Evolutionary conservation across 2,888 invertebrate genomes (phyloP).

Genomic region (Agrilus biguttatus): DNA sequence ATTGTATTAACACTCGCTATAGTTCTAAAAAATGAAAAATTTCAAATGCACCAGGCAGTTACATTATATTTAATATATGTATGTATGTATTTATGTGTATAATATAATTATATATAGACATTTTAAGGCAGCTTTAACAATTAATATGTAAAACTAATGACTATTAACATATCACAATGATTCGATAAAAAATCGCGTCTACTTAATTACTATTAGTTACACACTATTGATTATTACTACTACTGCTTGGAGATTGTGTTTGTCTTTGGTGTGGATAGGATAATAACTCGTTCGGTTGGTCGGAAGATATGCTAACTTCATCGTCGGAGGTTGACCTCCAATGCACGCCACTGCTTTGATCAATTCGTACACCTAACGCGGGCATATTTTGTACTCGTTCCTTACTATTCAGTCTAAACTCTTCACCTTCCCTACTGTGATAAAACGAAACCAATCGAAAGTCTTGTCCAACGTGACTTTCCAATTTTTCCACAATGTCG

Average conservation of each 20-base stretch:
- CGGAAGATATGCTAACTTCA: conserved; percentile 18
- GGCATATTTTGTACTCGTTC: conserved; percentile 21
- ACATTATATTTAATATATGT: too few relatives aligned
- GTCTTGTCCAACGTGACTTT: conserved; percentile 37
- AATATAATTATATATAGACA: too few relatives aligned
- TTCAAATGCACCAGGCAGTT: too few relatives aligned
- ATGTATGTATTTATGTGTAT: too few relatives aligned
- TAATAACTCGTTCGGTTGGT: conserved; percentile 13
- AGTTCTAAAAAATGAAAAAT: too few relatives aligned
- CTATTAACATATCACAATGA: conserved; percentile 19
- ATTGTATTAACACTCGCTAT: too few relatives aligned
- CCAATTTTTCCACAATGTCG: conserved; percentile 41
- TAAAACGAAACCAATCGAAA: conserved; percentile 49
- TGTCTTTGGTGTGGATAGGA: conserved; percentile 16
- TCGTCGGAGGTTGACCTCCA: conserved; percentile 20
- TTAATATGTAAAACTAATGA: conserved; percentile 12
- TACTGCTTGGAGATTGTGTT: conserved; percentile 7
- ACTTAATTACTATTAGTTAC: conserved; percentile 2
- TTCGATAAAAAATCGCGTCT: conserved; percentile 9
- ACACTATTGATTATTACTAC: conserved; percentile 3
- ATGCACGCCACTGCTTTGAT: conserved; percentile 10
- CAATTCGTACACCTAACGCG: conserved; percentile 12
- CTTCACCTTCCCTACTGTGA: conserved; percentile 46
- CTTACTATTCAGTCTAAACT: conserved; percentile 22
- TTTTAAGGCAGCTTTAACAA: too few relatives aligned